phyloP scores from a whole-genome alignment of 2,113 vertebrate genomes.

The Pterocles burchelli region DNA sequence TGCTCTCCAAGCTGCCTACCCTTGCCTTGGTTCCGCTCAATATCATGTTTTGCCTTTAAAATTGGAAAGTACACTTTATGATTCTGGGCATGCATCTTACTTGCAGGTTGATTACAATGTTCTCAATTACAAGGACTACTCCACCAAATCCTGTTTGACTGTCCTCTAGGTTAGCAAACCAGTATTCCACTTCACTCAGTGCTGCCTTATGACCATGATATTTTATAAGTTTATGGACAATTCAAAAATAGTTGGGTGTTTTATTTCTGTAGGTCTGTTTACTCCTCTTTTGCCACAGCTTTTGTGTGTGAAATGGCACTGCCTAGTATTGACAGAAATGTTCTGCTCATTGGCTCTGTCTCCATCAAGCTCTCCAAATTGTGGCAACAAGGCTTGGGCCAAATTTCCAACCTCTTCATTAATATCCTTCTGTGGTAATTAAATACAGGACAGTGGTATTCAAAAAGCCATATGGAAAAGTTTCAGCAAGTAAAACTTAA shows the following conservation, averaged over 20 bases:
- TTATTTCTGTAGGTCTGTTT: background rate
- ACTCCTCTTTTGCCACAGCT: background rate
- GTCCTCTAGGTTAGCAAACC: background rate
- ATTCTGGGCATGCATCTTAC: background rate
- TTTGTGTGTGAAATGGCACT: background rate
- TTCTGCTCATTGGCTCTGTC: background rate
- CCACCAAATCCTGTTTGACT: background rate
- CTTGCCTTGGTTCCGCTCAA: constrained; percentile 7
- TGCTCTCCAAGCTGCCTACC: constrained; percentile 20
- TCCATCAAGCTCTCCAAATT: constrained; percentile 30
- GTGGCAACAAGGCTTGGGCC: background rate
- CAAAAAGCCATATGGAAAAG: constrained; percentile 48
- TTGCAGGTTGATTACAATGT: background rate
- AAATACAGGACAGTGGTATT: constrained; percentile 54
- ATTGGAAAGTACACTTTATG: background rate
- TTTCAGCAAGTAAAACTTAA: constrained; percentile 47
- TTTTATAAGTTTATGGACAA: background rate
- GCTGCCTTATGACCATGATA: background rate
- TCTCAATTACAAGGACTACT: background rate
- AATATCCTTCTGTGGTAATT: constrained; percentile 57
- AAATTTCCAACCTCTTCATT: constrained; percentile 35
- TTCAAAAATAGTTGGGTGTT: background rate
- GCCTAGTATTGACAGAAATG: background rate
- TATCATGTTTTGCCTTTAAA: constrained; percentile 20
- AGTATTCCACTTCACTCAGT: background rate